Evolutionary conservation across 2,113 vertebrate genomes (phyloP).

Genomic region (Myotis yumanensis): DNA sequence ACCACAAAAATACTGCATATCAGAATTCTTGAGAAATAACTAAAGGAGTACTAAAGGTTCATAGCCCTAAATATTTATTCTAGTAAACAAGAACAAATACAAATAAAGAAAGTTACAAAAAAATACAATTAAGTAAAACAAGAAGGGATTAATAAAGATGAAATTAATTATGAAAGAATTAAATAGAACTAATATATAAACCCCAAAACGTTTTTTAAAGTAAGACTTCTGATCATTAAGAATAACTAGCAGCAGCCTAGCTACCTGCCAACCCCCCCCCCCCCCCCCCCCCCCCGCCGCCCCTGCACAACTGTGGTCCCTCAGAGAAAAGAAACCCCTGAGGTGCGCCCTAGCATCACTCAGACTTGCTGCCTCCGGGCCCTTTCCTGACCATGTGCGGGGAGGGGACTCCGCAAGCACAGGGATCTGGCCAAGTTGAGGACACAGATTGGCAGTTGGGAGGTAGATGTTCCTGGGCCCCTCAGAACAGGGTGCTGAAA

Average conservation of each 20-base stretch:
- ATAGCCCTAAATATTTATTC: neutral
- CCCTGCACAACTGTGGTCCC: neutral
- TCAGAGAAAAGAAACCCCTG: neutral
- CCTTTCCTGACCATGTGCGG: no score
- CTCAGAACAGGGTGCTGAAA: neutral
- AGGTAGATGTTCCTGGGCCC: neutral
- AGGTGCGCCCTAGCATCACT: neutral
- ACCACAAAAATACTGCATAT: neutral
- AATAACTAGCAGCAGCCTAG: neutral
- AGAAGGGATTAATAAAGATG: neutral
- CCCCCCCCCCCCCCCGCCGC: rapidly evolving
- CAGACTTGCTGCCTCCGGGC: neutral
- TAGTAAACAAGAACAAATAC: conserved; percentile 15
- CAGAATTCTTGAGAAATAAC: neutral
- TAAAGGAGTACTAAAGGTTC: neutral
- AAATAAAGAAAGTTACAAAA: neutral
- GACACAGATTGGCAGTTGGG: neutral
- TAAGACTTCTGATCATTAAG: neutral
- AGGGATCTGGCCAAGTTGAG: neutral
- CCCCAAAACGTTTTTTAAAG: neutral
- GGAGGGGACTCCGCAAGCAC: neutral
- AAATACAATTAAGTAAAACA: neutral
- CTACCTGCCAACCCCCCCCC: rapidly evolving
- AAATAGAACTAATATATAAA: conserved; percentile 7
- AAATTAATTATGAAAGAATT: neutral